A percentile compares a stretch with the other conserved stretches of the same genome.
phyloP scores from a whole-genome alignment of 2,888 invertebrate species.

The Pogonocherus hispidulus region DNA sequence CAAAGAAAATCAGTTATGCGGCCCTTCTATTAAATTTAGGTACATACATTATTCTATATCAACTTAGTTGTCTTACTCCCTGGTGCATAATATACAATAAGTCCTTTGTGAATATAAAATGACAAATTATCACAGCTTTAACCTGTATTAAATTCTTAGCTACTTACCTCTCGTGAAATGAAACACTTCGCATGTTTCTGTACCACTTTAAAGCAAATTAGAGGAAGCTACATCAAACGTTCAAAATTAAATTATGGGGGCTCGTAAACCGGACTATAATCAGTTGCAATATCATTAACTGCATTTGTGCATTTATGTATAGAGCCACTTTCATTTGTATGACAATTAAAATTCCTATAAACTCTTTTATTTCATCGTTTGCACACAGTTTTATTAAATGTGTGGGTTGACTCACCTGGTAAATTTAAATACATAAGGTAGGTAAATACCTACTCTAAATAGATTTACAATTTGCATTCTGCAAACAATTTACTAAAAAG shows the following conservation, averaged over 20 bases:
- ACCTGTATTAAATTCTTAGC: slow-evolving; percentile 14
- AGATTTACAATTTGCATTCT: too few relatives aligned
- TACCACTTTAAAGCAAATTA: slow-evolving; percentile 45
- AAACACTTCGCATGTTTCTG: slow-evolving; percentile 43
- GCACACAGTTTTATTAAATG: too few relatives aligned
- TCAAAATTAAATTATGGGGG: slow-evolving; percentile 47
- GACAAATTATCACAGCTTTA: slow-evolving; percentile 3
- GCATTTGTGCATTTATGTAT: slow-evolving; percentile 9
- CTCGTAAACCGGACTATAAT: slow-evolving; percentile 46
- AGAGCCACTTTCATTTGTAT: not conserved
- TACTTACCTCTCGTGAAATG: not conserved
- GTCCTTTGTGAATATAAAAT: slow-evolving; percentile 18
- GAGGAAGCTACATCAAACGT: slow-evolving; percentile 45
- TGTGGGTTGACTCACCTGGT: too few relatives aligned
- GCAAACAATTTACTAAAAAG: too few relatives aligned
- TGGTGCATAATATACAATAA: not conserved
- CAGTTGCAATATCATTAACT: slow-evolving; percentile 39
- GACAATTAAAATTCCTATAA: slow-evolving; percentile 11
- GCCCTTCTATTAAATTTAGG: too few relatives aligned
- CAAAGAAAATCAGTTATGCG: too few relatives aligned
- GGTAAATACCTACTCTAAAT: too few relatives aligned
- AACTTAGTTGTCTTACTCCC: not conserved
- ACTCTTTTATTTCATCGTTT: slow-evolving; percentile 11
- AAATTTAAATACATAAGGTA: too few relatives aligned
- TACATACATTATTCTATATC: not conserved